Base-by-base conservation (phyloP, 2,113 vertebrate genomes). In the Coptodon bakossiorum region DNA sequence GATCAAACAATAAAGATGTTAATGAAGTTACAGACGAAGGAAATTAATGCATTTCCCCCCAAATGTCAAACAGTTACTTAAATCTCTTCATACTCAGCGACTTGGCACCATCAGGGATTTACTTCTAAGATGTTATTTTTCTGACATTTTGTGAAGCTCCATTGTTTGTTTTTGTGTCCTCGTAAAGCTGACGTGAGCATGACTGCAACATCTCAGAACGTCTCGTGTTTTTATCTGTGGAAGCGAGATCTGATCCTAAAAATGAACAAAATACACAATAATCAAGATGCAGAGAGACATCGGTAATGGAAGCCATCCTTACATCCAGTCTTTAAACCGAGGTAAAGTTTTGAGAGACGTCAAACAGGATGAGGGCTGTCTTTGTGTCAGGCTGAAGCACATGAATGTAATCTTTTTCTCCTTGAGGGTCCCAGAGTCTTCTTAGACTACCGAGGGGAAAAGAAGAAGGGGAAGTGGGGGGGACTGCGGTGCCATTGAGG, bases 371-470 rank as follows among this genome's bases (percentile, higher is more conserved):
- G 85, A 89, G 68, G 81, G 56, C 68, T 86, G 73, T 86, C 66
- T 90, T 92, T 80, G 54, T 91, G 61, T 81, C 7, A 10, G 53
- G 80, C 68, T 88, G 11, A 84, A 83, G 50, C 78, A 63, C 78
- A 68, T 87, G 45, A 95, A 90, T 83, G 76, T 86, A 90, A 91
- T 89, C 90, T 78, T 6, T 91, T 85, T 93, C 89, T 86, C 92
- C 91, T 90, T 91, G 90, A 91, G 84, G 73, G 89, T 93, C 85
- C 38, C 87, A 38, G 83, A 90, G 76, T 87, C 86, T 82, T 89
- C 84, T 43, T 86, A 88, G 90, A 86, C 52, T 76, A 63, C 82
- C 19, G 1, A 4, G 81, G 83, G 71, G 43, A 59, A 76, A 61
- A 22, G 24, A n/a, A 71, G 84, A 88, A 16, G 84, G 34, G 48